phyloP scores from a whole-genome alignment of 35 echinoderm and acorn worm genomes.

The Acanthaster planci region DNA sequence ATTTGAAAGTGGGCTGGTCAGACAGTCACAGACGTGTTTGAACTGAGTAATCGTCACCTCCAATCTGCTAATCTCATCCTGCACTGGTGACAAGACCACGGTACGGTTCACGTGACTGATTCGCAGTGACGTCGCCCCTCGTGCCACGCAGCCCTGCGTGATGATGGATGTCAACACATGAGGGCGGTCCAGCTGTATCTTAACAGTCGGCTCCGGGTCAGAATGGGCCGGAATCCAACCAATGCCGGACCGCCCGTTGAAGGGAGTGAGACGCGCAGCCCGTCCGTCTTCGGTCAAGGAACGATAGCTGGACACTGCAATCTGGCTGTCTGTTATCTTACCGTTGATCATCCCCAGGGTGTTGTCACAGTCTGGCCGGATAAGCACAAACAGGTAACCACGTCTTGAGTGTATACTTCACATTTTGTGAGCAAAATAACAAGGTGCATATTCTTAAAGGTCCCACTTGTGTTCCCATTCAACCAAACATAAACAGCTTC shows the following conservation, averaged over 20 bases:
- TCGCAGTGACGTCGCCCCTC: neutral
- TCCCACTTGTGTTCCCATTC: no score
- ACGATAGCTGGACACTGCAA: slow-evolving; percentile 37
- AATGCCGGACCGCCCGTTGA: neutral
- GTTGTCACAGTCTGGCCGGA: slow-evolving; percentile 58
- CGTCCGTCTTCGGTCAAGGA: neutral
- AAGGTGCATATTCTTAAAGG: no score
- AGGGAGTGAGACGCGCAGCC: neutral
- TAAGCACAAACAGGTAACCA: no score
- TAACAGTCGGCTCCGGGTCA: neutral
- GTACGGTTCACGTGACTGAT: neutral
- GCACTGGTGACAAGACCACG: no score
- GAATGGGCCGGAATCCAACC: neutral
- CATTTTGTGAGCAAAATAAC: no score
- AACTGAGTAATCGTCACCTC: no score
- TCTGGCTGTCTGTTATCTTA: slow-evolving; percentile 50
- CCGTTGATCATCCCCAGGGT: slow-evolving; percentile 61
- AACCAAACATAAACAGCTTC: no score
- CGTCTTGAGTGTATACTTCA: no score
- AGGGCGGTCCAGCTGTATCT: neutral
- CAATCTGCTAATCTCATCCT: no score
- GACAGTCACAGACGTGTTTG: no score
- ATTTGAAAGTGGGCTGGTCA: no score
- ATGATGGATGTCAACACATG: neutral
- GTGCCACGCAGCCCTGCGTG: neutral